Conservation (phyloP, 2,113 vertebrate species). For the Leucopsar rothschildi region DNA sequence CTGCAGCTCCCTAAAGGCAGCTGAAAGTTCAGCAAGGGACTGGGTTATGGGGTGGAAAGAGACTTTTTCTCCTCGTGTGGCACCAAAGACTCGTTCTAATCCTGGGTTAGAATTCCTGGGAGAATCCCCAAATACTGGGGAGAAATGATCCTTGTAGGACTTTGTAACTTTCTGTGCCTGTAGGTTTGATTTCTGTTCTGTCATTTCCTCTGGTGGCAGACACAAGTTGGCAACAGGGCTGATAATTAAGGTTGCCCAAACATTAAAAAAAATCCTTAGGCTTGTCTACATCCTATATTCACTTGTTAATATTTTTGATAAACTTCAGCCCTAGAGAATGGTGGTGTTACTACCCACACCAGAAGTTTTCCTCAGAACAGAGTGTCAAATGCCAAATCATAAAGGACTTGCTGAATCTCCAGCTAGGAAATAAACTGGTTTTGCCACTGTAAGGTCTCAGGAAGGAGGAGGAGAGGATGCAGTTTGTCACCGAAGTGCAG, state of each 20-base stretch:
- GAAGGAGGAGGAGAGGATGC: background rate
- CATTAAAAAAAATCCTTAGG: background rate
- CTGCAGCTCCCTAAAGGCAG: background rate
- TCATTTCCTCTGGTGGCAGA: background rate
- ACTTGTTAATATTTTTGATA: background rate
- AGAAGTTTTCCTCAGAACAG: background rate
- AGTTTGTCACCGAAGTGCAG: background rate
- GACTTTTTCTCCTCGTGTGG: background rate
- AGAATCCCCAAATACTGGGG: background rate
- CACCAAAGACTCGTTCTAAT: background rate
- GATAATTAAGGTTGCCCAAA: background rate
- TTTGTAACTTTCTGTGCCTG: background rate
- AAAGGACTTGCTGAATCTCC: background rate
- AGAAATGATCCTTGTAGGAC: background rate
- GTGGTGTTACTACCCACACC: background rate
- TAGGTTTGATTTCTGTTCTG: background rate
- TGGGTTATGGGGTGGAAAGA: background rate
- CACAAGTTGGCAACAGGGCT: background rate
- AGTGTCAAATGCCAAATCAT: background rate
- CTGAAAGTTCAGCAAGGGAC: background rate
- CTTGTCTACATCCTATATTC: background rate
- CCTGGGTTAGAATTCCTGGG: background rate
- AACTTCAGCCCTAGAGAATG: background rate
- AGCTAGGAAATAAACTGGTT: background rate
- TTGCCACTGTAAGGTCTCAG: background rate